phyloP scores from a whole-genome alignment of 1,140 invertebrate species.

The Drosophila bocki region DNA sequence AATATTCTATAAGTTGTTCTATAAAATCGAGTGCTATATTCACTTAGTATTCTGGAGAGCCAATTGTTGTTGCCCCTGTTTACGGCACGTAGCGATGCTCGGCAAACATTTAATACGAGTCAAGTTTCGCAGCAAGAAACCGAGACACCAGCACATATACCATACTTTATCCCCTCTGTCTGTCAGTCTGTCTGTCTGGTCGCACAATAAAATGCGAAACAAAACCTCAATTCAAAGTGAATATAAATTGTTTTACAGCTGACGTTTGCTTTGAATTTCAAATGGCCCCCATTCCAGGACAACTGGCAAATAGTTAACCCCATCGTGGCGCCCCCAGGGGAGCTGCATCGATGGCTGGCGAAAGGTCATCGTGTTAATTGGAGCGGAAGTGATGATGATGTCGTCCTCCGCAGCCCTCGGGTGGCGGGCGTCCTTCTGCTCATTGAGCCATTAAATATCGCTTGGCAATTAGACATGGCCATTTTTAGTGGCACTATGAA shows the following conservation, averaged over 20 bases:
- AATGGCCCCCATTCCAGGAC: constrained; percentile 52
- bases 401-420: constrained; percentile 34
- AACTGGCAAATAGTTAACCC: constrained; percentile 37
- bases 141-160: constrained; percentile 40
- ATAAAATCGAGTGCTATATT: constrained; percentile 54
- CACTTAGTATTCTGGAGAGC: constrained; percentile 59
- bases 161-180: constrained; percentile 2
- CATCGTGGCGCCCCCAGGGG: not conserved
- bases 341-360: constrained; percentile 50
- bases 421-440: constrained; percentile 1
- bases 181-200: constrained; percentile 26
- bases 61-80: constrained; percentile 67
- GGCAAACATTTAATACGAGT: constrained; percentile 79
- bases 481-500: constrained; percentile 54
- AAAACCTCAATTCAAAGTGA: constrained; percentile 83
- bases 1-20: constrained; percentile 29
- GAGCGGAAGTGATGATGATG: constrained; percentile 73
- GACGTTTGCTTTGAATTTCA: constrained; percentile 81
- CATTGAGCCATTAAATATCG: constrained; percentile 72
- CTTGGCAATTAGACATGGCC: constrained; percentile 63
- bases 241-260: constrained; percentile 84
- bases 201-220: constrained; percentile 74
- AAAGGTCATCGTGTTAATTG: constrained; percentile 82
- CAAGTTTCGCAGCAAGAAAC: constrained; percentile 68
- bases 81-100: constrained; percentile 75